Percentiles rank a stretch among this genome's conserved stretches.
phyloP scores from a whole-genome alignment of 2,113 vertebrate genomes.

The Anolis carolinensis region DNA sequence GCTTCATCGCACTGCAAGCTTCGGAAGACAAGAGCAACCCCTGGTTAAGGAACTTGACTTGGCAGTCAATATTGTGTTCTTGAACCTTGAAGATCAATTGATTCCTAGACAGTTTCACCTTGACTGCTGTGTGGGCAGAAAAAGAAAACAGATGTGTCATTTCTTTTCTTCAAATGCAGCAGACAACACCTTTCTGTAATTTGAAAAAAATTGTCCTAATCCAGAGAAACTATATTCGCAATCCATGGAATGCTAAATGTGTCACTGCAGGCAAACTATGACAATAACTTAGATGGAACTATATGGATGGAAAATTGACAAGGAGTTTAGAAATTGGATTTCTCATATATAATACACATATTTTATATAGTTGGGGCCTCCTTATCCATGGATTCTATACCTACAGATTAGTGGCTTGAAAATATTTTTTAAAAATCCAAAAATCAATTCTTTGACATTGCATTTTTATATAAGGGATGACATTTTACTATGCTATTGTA shows the following conservation, averaged over 20 bases:
- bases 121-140: constrained; percentile 76
- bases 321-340: too few relatives aligned
- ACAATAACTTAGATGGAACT: too few relatives aligned
- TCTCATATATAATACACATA: too few relatives aligned
- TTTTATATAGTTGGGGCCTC: too few relatives aligned
- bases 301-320: too few relatives aligned
- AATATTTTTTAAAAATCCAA: too few relatives aligned
- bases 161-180: constrained; percentile 1
- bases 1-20: constrained; percentile 81
- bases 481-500: too few relatives aligned
- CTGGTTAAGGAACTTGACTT: constrained; percentile 83
- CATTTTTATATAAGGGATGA: too few relatives aligned
- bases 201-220: not conserved
- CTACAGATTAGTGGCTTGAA: too few relatives aligned
- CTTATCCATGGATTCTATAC: too few relatives aligned
- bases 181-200: not conserved
- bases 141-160: not conserved
- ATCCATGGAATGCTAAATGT: not conserved
- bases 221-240: not conserved
- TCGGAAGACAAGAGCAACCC: constrained; percentile 84
- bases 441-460: too few relatives aligned
- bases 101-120: constrained; percentile 81
- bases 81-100: constrained; percentile 69
- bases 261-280: not conserved
- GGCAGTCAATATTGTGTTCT: constrained; percentile 82